These are phyloP conservation scores for Trinectes maculatus DNA, from an alignment of 2,113 vertebrate species.

Conservation along the genomic window DNA sequence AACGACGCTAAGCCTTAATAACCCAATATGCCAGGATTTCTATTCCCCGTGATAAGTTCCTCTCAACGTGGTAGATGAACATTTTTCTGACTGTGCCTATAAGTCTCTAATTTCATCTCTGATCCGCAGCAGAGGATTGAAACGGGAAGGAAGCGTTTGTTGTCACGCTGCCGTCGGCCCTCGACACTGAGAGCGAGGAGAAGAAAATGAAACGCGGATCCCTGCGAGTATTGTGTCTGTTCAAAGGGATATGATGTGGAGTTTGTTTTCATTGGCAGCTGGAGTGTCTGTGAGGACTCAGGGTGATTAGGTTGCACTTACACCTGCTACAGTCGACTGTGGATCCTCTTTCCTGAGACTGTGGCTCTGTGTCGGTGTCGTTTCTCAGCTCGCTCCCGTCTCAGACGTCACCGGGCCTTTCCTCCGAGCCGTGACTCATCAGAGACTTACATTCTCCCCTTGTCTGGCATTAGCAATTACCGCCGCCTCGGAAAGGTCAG, in stretches of 20 bases:
- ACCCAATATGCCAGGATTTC: conserved; percentile 54
- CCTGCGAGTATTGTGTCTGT: conserved; percentile 37
- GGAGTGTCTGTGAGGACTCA: conserved; percentile 15
- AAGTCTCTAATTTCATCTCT: conserved; percentile 72
- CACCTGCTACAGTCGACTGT: conserved; percentile 14
- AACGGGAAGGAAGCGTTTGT: conserved; percentile 50
- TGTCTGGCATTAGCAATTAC: conserved; percentile 81
- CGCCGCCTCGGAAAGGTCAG: conserved; percentile 78
- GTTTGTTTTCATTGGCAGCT: conserved; percentile 52
- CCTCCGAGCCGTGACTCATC: conserved; percentile 43
- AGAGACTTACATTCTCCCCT: conserved; percentile 70
- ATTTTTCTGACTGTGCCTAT: no score
- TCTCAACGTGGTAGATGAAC: conserved; percentile 47
- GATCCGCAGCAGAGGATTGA: conserved; percentile 48
- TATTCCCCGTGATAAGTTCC: conserved; percentile 59
- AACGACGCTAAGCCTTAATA: conserved; percentile 56
- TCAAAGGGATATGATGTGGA: conserved; percentile 38
- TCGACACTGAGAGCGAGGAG: conserved; percentile 45
- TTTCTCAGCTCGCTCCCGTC: conserved; percentile 6
- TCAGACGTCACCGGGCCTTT: conserved; percentile 25
- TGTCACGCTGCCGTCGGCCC: conserved; percentile 60
- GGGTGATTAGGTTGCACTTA: conserved; percentile 30
- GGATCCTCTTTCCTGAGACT: conserved; percentile 14
- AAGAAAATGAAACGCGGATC: conserved; percentile 65
- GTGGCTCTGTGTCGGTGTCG: conserved; percentile 10